Evolutionary conservation across 2,113 vertebrate species (phyloP).

Genomic region (Physeter macrocephalus): DNA sequence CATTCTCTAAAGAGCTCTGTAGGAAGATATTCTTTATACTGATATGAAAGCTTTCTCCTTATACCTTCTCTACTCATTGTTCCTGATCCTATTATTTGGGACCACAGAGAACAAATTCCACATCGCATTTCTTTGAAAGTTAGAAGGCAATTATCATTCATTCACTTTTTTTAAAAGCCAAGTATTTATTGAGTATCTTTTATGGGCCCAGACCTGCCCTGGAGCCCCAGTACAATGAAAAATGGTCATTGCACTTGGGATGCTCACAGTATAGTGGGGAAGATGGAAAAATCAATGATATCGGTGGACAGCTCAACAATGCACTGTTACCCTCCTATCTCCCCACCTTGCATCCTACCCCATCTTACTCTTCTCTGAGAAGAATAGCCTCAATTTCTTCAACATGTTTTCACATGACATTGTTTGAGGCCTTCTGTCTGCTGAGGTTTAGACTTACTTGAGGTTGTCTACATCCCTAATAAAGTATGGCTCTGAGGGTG

Average conservation of each 20-base stretch:
- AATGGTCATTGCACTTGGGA: not conserved
- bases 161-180: not conserved
- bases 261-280: not conserved
- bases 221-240: not conserved
- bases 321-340: not conserved
- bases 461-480: not conserved
- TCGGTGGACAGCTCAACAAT: not conserved
- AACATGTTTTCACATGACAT: not conserved
- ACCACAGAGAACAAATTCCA: not conserved
- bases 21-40: not conserved
- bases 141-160: not conserved
- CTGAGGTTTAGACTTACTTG: not conserved
- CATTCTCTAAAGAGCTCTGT: not conserved
- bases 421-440: not conserved
- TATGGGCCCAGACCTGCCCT: not conserved
- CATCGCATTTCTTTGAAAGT: not conserved
- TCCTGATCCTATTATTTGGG: not conserved
- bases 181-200: not conserved
- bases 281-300: not conserved
- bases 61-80: not conserved
- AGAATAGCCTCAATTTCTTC: not conserved
- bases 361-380: not conserved
- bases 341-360: not conserved
- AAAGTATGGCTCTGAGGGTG: not conserved
- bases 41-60: not conserved